Evolutionary conservation across 1,140 invertebrate genomes (phyloP), one percentile per base, ranked within the genome.

Genomic region (Brachionus asplanchnoidis): DNA sequence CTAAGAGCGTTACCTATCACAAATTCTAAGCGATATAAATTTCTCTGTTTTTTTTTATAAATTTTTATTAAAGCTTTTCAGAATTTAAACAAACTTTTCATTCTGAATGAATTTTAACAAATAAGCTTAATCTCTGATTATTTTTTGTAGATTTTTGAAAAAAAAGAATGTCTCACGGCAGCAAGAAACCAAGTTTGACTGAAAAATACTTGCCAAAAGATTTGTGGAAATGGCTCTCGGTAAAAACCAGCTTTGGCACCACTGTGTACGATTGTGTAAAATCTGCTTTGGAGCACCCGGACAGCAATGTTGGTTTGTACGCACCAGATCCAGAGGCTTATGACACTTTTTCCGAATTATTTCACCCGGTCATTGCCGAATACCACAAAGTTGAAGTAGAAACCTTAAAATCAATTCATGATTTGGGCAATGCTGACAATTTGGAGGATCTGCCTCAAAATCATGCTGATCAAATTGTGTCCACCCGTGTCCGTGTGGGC

Each of bases 301-400:
- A 84, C 23, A 42, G 32, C 20, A 66, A 46, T 65, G 66, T 73
- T 66, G 84, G 84, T 44, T 44, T 77, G 7, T 84, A 84, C 46
- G 84, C 84, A 23, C 44, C 68, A 44, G 79, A 88, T 85, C 85
- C 86, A 8, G 88, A 88, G 26, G 85, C 85, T 42, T 88, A 88
- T 84, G 85, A 86, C 23, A 82, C 77, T 2, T 88, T 88, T 80
- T 68, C 84, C 12, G 86, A 86, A 20, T n/a, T 88, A 3, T 85
- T 88, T n/a, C 85, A 88, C 60, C 86, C 86, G 11, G 86, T 88
- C 26, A 88, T 88, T 75, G 86, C 86, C 60, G 87, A 88, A 70
- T 87, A 87, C 75, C 87, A 88, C 85, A 87, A 87, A 53, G 79
- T 87, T 3, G 28, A 66, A 85, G 80, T 77, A 12, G 36, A n/a